phyloP scores from a whole-genome alignment of 2,888 invertebrate genomes.

The Ctenicera cuprea region DNA sequence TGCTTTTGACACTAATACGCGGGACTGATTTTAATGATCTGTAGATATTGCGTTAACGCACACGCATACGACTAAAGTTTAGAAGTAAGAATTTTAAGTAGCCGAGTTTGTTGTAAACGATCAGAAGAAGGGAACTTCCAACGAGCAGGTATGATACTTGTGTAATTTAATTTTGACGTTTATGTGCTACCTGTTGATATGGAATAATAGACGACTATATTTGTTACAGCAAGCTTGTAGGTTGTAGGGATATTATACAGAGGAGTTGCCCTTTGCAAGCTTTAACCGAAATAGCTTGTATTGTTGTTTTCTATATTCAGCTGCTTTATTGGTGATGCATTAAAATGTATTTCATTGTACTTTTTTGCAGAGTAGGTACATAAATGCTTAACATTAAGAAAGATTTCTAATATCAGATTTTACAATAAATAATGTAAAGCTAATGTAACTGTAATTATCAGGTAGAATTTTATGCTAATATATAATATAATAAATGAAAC shows the following conservation, averaged over 20 bases:
- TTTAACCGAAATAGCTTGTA: too few species aligned
- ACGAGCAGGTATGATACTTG: conserved; percentile 41
- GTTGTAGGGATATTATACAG: background rate
- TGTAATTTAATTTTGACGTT: conserved; percentile 48
- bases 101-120: background rate
- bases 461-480: too few species aligned
- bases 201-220: conserved; percentile 34
- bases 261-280: background rate
- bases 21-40: conserved; percentile 8
- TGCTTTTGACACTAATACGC: background rate
- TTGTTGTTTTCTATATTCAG: too few species aligned
- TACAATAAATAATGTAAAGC: too few species aligned
- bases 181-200: conserved; percentile 54
- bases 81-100: background rate
- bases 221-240: conserved; percentile 5
- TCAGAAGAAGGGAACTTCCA: conserved; percentile 6
- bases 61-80: background rate
- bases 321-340: too few species aligned
- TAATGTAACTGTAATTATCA: too few species aligned
- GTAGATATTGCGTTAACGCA: conserved; percentile 2
- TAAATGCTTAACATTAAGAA: too few species aligned
- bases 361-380: too few species aligned
- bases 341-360: too few species aligned
- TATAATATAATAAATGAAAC: too few species aligned
- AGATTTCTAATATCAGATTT: too few species aligned